Conservation (phyloP, 2,113 vertebrate genomes). For the Uropsilus gracilis region DNA sequence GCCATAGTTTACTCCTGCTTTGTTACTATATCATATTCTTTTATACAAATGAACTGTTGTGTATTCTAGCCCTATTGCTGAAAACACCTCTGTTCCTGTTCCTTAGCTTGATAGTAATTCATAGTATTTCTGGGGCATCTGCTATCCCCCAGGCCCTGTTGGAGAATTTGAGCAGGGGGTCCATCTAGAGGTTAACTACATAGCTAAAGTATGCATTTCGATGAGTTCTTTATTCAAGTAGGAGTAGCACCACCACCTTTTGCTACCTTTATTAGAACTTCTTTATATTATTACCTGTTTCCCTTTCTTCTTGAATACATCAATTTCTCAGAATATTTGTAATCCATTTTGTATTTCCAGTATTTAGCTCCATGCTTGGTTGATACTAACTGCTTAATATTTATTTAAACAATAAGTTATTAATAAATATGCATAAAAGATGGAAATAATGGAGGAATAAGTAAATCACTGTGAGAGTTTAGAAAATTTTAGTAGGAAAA, state of each 20-base stretch:
- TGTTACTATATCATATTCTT: background rate
- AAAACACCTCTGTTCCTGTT: background rate
- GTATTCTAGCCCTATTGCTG: background rate
- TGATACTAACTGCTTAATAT: background rate
- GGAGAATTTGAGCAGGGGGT: background rate
- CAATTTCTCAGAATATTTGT: background rate
- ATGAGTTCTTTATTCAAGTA: background rate
- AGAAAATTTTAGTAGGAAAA: background rate
- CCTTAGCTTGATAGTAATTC: background rate
- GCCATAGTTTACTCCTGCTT: background rate
- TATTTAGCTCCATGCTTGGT: background rate
- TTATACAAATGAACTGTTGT: background rate
- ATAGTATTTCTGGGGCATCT: background rate
- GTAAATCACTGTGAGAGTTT: background rate
- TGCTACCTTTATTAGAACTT: background rate
- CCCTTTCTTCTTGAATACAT: background rate
- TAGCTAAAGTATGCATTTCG: background rate
- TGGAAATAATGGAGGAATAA: background rate
- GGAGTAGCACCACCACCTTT: background rate
- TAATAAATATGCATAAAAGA: background rate
- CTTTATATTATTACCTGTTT: background rate
- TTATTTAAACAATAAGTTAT: background rate
- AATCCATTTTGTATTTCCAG: background rate
- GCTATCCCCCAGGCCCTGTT: background rate
- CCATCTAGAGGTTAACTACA: background rate